Conservation (phyloP, 2,113 vertebrate genomes). For the Empidonax traillii region DNA sequence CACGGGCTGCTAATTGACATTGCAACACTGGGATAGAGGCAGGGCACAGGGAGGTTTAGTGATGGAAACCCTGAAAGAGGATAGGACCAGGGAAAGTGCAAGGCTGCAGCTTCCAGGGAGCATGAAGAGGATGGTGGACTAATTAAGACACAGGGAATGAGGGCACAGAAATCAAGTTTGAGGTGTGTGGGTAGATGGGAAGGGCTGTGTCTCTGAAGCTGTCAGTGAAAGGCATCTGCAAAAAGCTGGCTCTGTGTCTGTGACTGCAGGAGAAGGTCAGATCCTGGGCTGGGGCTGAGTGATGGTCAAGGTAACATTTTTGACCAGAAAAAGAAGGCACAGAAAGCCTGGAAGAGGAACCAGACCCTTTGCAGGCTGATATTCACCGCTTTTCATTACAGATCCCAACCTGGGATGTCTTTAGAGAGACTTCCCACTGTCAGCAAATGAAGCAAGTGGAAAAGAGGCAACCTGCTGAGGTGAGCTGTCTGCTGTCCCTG, state of each 20-base stretch:
- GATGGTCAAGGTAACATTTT: not conserved
- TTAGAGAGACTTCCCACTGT: not conserved
- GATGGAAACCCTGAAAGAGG: not conserved
- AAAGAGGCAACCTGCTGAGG: slow-evolving; percentile 24
- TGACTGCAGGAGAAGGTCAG: accelerated
- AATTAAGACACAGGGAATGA: not conserved
- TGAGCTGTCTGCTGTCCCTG: not conserved
- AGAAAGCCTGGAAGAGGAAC: not conserved
- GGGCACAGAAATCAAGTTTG: not conserved
- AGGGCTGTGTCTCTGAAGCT: not conserved
- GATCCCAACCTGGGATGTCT: not conserved
- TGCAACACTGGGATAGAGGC: accelerated
- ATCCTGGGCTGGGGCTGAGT: not conserved
- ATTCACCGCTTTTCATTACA: not conserved
- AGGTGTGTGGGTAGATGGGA: not conserved
- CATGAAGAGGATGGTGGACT: not conserved
- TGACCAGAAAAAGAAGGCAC: not conserved
- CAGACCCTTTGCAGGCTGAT: not conserved
- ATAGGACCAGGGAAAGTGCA: not conserved
- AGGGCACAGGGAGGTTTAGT: not conserved
- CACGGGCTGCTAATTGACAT: not conserved
- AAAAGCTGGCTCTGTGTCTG: not conserved
- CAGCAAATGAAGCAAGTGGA: not conserved
- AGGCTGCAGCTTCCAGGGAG: not conserved
- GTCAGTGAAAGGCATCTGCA: not conserved